Evolutionary conservation across 2,113 vertebrate species (phyloP).

Genomic region (Coptodon bakossiorum): DNA sequence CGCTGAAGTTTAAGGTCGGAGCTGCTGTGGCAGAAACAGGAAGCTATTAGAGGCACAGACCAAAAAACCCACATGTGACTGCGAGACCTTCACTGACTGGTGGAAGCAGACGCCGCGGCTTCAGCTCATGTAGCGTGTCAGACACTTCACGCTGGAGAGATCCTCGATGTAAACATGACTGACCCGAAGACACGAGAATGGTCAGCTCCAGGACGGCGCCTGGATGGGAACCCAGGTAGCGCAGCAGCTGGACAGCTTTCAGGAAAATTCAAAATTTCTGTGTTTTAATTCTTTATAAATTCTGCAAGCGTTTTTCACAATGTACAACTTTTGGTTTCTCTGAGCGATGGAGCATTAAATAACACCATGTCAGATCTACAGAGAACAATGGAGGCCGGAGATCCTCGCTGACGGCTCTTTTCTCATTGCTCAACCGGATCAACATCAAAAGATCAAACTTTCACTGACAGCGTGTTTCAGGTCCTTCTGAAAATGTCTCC

Average conservation of each 20-base stretch:
- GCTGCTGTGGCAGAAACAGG: neutral
- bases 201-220: rapidly evolving
- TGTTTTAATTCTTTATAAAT: neutral
- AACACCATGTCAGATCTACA: rapidly evolving
- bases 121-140: neutral
- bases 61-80: neutral
- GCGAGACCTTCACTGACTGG: neutral
- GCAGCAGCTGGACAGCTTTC: rapidly evolving
- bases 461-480: neutral
- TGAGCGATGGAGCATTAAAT: neutral
- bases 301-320: neutral
- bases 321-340: neutral
- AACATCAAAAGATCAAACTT: neutral
- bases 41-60: neutral
- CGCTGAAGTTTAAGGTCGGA: neutral
- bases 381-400: rapidly evolving
- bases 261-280: rapidly evolving
- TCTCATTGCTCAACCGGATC: neutral
- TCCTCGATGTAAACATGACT: neutral
- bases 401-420: neutral
- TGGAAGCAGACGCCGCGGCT: rapidly evolving
- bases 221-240: neutral
- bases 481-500: neutral
- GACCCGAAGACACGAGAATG: neutral
- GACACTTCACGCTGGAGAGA: neutral